Conservation (phyloP, 2,113 vertebrate genomes). For the Indri indri region DNA sequence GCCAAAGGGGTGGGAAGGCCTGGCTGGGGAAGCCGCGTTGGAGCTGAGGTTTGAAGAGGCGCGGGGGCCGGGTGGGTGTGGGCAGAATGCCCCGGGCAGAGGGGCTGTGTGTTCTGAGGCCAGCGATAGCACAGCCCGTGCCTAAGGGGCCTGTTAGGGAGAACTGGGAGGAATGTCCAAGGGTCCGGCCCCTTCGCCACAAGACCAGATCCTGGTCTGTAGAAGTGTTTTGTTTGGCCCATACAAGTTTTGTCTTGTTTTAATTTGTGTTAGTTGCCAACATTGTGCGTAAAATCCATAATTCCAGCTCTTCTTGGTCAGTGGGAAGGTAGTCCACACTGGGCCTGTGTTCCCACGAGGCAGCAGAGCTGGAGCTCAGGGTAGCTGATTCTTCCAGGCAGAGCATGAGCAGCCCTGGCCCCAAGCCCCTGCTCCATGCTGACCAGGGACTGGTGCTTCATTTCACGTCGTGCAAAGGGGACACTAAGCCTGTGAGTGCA, state of each 20-base stretch:
- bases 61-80: background rate
- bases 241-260: background rate
- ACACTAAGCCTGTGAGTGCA: background rate
- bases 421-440: background rate
- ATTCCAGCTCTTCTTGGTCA: background rate
- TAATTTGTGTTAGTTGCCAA: background rate
- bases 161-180: background rate
- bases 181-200: fast-evolving
- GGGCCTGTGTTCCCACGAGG: background rate
- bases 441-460: background rate
- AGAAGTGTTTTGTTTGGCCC: background rate
- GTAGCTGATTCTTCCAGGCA: background rate
- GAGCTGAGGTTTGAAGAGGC: background rate
- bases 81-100: background rate
- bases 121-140: background rate
- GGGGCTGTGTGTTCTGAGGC: fast-evolving
- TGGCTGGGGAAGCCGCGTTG: fast-evolving
- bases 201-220: background rate
- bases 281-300: background rate
- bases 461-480: background rate
- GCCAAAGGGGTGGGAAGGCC: background rate
- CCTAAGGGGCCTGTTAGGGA: background rate
- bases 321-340: background rate
- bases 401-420: background rate
- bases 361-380: background rate